These are phyloP conservation scores for Dermochelys coriacea DNA, from an alignment of 2,797 vertebrate species.

Conservation along the genomic window DNA sequence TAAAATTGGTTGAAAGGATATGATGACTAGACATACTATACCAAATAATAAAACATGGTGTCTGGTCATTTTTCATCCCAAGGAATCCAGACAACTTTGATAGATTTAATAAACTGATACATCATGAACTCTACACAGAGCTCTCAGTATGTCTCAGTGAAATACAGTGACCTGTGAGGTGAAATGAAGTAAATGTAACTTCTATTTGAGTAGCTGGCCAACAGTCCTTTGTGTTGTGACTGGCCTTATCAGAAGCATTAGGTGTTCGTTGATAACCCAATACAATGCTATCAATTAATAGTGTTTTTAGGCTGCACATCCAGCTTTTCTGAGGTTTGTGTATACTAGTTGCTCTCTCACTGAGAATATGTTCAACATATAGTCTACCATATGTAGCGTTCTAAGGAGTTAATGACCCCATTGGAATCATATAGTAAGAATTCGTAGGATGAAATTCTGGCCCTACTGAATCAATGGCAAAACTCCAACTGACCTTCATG, in stretches of 20 bases:
- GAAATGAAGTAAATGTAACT: neutral
- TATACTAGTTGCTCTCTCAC: too few relatives aligned
- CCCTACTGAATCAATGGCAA: too few relatives aligned
- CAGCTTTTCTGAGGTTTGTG: neutral
- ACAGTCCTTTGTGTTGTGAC: neutral
- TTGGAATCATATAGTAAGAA: neutral
- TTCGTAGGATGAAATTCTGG: too few relatives aligned
- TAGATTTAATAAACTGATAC: neutral
- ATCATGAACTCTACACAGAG: neutral
- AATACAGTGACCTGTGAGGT: neutral
- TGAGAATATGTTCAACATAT: too few relatives aligned
- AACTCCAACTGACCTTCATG: too few relatives aligned
- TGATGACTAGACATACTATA: neutral
- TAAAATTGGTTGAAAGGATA: neutral
- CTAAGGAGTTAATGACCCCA: neutral
- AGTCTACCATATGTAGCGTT: neutral
- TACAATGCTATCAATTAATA: neutral
- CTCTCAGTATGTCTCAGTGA: neutral
- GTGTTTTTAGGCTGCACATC: neutral
- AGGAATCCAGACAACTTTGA: neutral
- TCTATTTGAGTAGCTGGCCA: neutral
- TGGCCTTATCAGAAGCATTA: rapidly evolving
- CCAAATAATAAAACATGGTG: neutral
- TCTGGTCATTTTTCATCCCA: neutral
- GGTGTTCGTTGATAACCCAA: neutral